A percentile compares a stretch with the other conserved stretches of the same genome.
These are phyloP conservation scores for Pogonomyrmex californicus DNA, from an alignment of 1,140 invertebrate genomes.

Conservation along the genomic window DNA sequence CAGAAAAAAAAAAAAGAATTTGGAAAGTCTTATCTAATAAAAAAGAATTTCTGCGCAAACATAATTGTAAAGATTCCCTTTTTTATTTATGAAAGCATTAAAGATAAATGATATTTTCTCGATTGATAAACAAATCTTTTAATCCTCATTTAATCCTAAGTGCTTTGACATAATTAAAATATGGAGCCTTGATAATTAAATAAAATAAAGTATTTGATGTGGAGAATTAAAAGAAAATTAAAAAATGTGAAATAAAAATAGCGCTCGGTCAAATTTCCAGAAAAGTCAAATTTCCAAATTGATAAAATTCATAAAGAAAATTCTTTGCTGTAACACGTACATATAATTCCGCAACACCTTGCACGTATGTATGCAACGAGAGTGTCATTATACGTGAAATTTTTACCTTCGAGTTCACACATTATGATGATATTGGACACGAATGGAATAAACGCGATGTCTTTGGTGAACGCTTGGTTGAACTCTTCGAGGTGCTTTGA, in stretches of 20 bases:
- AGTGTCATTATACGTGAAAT: not conserved
- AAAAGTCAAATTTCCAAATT: not conserved
- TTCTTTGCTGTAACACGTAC: not conserved
- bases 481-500: constrained; percentile 9
- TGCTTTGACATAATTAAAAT: not conserved
- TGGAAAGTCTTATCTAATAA: not conserved
- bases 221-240: not conserved
- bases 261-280: not conserved
- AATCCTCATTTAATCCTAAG: not conserved
- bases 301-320: not conserved
- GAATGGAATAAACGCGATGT: constrained; percentile 38
- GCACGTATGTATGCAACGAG: not conserved
- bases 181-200: not conserved
- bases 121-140: not conserved
- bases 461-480: constrained; percentile 11
- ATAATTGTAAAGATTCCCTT: not conserved
- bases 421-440: constrained; percentile 25
- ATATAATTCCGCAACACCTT: not conserved
- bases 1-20: not conserved
- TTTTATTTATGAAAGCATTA: too few relatives aligned
- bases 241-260: not conserved
- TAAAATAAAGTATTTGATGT: not conserved
- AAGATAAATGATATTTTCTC: not conserved
- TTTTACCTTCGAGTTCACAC: not conserved
- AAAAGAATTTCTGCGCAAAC: not conserved